Conservation (phyloP, 2,797 vertebrate species). For the Acanthurus lineatus region DNA sequence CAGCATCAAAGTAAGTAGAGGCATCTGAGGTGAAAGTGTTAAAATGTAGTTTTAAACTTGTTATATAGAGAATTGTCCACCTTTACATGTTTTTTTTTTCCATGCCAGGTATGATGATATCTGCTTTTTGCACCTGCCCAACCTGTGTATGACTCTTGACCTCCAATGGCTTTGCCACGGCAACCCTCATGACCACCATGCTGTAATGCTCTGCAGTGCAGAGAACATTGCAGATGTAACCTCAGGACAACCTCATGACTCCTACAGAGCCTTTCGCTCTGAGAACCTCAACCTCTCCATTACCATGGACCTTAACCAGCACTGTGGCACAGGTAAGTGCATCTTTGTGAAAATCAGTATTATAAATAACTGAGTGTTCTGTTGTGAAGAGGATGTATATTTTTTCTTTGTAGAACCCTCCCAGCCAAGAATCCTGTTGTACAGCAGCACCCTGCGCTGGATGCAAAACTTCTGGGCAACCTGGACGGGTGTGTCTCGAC, state of each 20-base stretch:
- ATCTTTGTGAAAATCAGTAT: background rate
- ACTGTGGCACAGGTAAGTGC: slow-evolving; percentile 84
- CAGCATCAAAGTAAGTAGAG: slow-evolving; percentile 95
- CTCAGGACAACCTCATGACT: slow-evolving; percentile 94
- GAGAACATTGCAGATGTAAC: slow-evolving; percentile 92
- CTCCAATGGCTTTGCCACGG: slow-evolving; percentile 98
- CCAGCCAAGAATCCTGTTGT: slow-evolving; percentile 94
- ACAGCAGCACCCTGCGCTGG: slow-evolving; percentile 99
- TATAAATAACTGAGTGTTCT: background rate
- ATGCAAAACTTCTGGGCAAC: slow-evolving; percentile 99
- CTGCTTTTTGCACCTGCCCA: slow-evolving; percentile 96
- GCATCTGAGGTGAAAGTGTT: background rate
- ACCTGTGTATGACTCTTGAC: slow-evolving; percentile 96
- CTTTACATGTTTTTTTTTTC: slow-evolving; percentile 16
- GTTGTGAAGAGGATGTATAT: background rate
- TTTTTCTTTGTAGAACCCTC: slow-evolving; percentile 82
- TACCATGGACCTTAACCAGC: slow-evolving; percentile 94
- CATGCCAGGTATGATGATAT: slow-evolving; percentile 94
- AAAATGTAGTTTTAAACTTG: background rate
- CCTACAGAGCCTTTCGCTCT: slow-evolving; percentile 97
- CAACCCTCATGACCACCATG: slow-evolving; percentile 96
- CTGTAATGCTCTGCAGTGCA: slow-evolving; percentile 91
- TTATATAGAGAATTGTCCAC: background rate
- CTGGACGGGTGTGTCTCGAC: slow-evolving; percentile 94
- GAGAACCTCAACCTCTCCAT: slow-evolving; percentile 98